phyloP scores from a whole-genome alignment of 2,797 vertebrate species.

The Gymnoscopelus braueri region DNA sequence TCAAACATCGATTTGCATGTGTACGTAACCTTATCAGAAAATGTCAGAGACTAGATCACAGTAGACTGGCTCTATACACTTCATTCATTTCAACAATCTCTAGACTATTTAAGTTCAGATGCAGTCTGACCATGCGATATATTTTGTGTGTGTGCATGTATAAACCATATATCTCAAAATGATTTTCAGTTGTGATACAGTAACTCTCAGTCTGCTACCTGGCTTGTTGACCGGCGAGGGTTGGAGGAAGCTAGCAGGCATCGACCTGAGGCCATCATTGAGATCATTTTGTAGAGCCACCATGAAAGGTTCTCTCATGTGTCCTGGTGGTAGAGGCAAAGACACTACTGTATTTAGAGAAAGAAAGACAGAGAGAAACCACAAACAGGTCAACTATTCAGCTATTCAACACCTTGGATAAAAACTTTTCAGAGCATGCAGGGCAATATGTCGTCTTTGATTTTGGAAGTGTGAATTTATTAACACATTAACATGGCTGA shows the following conservation, averaged over 20 bases:
- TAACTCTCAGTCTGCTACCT: slow-evolving; percentile 75
- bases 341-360: background rate
- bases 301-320: slow-evolving; percentile 91
- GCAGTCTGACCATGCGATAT: too few relatives aligned
- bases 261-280: slow-evolving; percentile 89
- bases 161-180: too few relatives aligned
- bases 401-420: slow-evolving; percentile 13
- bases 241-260: slow-evolving; percentile 92
- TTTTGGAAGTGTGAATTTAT: slow-evolving; percentile 42
- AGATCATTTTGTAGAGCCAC: slow-evolving; percentile 88
- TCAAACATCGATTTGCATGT: too few relatives aligned
- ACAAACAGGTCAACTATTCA: slow-evolving; percentile 31
- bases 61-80: too few relatives aligned
- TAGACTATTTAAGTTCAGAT: too few relatives aligned
- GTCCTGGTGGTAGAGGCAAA: slow-evolving; percentile 77
- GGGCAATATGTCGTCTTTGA: slow-evolving; percentile 28
- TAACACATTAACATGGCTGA: slow-evolving; percentile 40
- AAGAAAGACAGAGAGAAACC: background rate
- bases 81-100: too few relatives aligned
- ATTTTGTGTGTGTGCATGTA: too few relatives aligned
- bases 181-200: too few relatives aligned
- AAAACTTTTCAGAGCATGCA: slow-evolving; percentile 39
- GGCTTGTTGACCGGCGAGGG: slow-evolving; percentile 93
- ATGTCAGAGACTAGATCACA: too few relatives aligned
- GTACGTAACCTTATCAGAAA: too few relatives aligned